Percentiles rank a stretch among this genome's conserved stretches.
Conservation (phyloP, 2,797 vertebrate species). For the Syncerus caffer region DNA sequence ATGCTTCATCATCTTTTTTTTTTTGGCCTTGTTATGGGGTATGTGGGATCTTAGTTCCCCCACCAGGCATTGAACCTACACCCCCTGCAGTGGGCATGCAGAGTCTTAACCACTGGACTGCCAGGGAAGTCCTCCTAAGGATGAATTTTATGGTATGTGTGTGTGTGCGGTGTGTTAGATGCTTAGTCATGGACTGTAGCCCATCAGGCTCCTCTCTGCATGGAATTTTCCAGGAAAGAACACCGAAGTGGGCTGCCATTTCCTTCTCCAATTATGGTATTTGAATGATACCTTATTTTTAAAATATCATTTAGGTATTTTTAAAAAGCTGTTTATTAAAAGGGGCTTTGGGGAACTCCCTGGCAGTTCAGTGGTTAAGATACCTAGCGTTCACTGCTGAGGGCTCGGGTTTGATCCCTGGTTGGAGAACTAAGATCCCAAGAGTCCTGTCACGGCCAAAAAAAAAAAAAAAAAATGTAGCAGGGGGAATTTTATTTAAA, state of each 20-base stretch:
- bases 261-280: not conserved
- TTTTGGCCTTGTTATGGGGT: not conserved
- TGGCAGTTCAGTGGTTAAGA: not conserved
- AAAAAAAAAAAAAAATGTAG: not conserved
- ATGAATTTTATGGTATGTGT: not conserved
- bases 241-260: not conserved
- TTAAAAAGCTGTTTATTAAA: not conserved
- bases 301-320: too few relatives aligned
- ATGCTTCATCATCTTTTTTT: not conserved
- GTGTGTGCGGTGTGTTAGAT: accelerated
- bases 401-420: not conserved
- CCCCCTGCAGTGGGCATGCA: not conserved
- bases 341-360: not conserved
- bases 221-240: not conserved
- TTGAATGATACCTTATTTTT: not conserved
- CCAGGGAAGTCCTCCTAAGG: not conserved
- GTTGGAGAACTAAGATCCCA: not conserved
- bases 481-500: not conserved
- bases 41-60: not conserved
- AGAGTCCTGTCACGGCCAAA: not conserved
- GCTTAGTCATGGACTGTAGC: not conserved
- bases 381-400: not conserved
- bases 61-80: not conserved
- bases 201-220: not conserved
- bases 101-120: not conserved